A percentile compares a stretch with the other conserved stretches of the same genome.
Evolutionary conservation across 2,797 vertebrate species (phyloP).

Genomic region (Podargus strigoides): DNA sequence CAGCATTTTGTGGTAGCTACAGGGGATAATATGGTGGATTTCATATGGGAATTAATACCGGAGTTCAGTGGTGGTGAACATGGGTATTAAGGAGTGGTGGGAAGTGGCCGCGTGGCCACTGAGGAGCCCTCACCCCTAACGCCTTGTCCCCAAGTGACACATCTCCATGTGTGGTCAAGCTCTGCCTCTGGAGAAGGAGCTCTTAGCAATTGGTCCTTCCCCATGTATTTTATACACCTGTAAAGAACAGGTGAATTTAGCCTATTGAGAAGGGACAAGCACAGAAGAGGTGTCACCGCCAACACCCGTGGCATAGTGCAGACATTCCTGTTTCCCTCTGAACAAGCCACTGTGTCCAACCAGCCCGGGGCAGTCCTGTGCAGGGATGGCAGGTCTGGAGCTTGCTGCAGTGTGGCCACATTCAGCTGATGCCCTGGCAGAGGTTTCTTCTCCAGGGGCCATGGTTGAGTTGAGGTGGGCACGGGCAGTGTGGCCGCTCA

Average conservation of each 20-base stretch:
- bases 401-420: rapidly evolving
- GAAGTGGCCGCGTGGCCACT: neutral
- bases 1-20: rapidly evolving
- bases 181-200: neutral
- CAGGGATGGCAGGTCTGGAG: rapidly evolving
- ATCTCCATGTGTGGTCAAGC: neutral
- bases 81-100: neutral
- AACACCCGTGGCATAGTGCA: too few relatives aligned
- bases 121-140: neutral
- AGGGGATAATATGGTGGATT: neutral
- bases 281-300: neutral
- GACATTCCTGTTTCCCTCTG: rapidly evolving
- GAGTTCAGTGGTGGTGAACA: neutral
- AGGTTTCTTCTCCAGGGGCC: neutral
- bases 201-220: neutral
- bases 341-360: neutral
- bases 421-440: neutral
- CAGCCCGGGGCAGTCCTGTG: rapidly evolving
- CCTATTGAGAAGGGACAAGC: rapidly evolving
- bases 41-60: rapidly evolving
- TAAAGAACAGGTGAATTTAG: neutral
- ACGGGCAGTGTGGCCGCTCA: neutral
- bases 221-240: rapidly evolving
- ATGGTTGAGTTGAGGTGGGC: rapidly evolving
- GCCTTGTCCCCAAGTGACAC: rapidly evolving